phyloP scores from a whole-genome alignment of 1,140 invertebrate species.

The Uloborus diversus region DNA sequence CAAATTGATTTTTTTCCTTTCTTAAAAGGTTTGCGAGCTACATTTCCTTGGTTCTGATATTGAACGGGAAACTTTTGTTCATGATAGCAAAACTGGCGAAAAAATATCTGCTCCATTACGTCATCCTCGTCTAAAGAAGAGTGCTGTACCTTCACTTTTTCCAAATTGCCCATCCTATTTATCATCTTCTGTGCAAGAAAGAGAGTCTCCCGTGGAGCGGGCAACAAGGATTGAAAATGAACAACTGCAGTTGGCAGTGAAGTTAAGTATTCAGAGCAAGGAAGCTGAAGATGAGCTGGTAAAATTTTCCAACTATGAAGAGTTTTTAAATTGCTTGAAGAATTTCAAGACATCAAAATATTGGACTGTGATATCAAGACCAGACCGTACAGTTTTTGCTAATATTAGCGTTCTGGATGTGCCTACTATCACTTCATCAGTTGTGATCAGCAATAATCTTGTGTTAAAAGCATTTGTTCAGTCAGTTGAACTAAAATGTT shows the following conservation, averaged over 20 bases:
- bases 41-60: not conserved
- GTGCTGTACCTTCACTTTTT: not conserved
- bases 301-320: not conserved
- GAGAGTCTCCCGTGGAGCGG: not conserved
- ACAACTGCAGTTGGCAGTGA: not conserved
- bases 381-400: too few species aligned
- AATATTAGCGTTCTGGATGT: too few species aligned
- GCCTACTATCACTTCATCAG: too few species aligned
- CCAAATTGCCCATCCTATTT: not conserved
- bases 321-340: not conserved
- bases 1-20: too few species aligned
- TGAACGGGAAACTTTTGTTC: not conserved
- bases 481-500: too few species aligned
- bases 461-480: too few species aligned
- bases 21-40: not conserved
- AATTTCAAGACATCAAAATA: too few species aligned
- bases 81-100: not conserved
- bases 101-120: not conserved
- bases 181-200: not conserved
- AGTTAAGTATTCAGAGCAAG: too few species aligned
- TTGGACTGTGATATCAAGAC: too few species aligned
- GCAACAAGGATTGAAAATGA: not conserved
- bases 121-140: not conserved
- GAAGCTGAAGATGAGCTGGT: not conserved
- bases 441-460: too few species aligned